Conservation (phyloP, 2,888 invertebrate genomes). For the Lithophane semibrunnea region DNA sequence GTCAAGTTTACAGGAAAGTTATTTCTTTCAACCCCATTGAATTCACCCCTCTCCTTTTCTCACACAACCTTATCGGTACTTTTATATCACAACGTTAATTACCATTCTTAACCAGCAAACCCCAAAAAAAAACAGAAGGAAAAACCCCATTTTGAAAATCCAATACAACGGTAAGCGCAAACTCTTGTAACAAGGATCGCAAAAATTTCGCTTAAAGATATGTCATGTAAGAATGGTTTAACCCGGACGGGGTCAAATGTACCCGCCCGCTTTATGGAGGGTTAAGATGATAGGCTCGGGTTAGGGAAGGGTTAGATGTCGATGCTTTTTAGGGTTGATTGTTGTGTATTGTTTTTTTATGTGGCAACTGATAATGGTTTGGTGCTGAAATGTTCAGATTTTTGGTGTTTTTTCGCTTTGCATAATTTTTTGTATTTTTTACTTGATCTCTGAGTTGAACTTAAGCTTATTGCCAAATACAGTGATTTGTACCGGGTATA, state of each 20-base stretch:
- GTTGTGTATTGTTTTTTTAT: constrained; percentile 56
- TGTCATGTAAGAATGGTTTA: constrained; percentile 82
- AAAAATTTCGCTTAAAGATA: constrained; percentile 73
- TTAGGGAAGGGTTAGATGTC: constrained; percentile 62
- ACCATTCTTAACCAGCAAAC: background rate
- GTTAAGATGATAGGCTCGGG: constrained; percentile 76
- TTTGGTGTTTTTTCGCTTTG: background rate
- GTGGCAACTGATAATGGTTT: constrained; percentile 31
- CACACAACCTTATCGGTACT: background rate
- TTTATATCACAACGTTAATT: background rate
- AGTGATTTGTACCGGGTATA: background rate
- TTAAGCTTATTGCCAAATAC: background rate
- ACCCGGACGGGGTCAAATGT: constrained; percentile 78
- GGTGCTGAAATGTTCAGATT: background rate
- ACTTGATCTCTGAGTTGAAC: background rate
- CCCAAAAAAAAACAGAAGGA: background rate
- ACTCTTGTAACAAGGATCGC: constrained; percentile 61
- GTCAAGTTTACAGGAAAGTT: background rate
- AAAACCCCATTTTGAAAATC: constrained; percentile 43
- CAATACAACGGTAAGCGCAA: constrained; percentile 69
- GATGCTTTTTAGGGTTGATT: constrained; percentile 63
- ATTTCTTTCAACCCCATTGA: background rate
- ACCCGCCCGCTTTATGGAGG: constrained; percentile 78
- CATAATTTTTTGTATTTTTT: background rate
- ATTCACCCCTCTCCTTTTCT: background rate